Conservation (phyloP, 2,797 vertebrate genomes). For the Peromyscus nudipes region DNA sequence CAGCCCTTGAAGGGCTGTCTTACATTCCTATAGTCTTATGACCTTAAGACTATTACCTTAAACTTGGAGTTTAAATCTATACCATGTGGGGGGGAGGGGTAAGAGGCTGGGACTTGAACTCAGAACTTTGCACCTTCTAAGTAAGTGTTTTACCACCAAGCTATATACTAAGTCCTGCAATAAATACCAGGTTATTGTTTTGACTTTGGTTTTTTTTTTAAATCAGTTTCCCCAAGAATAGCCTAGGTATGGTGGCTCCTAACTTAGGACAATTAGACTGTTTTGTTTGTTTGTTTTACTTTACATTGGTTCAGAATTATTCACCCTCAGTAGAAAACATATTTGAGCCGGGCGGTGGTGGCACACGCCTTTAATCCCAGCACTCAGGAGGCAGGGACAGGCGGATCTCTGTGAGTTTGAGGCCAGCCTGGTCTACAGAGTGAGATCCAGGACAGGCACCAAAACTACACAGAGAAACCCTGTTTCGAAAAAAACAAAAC, state of each 20-base stretch:
- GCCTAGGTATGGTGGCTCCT: not conserved
- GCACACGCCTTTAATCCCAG: too few species aligned
- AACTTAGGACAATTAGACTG: not conserved
- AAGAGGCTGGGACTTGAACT: not conserved
- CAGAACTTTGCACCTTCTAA: not conserved
- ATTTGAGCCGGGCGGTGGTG: too few species aligned
- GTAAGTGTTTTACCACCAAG: not conserved
- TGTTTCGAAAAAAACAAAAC: too few species aligned
- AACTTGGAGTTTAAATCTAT: not conserved
- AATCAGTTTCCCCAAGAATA: not conserved
- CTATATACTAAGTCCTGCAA: not conserved
- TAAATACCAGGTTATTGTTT: not conserved
- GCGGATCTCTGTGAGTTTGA: too few species aligned
- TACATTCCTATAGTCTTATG: not conserved
- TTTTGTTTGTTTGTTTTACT: not conserved
- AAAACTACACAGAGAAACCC: too few species aligned
- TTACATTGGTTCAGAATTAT: not conserved
- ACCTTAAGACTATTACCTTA: not conserved
- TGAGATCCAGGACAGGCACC: too few species aligned
- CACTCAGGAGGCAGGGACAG: too few species aligned
- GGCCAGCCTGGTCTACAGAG: too few species aligned
- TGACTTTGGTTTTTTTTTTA: not conserved
- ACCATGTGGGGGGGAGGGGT: not conserved
- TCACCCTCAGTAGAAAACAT: not conserved
- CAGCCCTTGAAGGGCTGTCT: too few species aligned